phyloP scores from a whole-genome alignment of 2,113 vertebrate species.

The Zingel zingel region DNA sequence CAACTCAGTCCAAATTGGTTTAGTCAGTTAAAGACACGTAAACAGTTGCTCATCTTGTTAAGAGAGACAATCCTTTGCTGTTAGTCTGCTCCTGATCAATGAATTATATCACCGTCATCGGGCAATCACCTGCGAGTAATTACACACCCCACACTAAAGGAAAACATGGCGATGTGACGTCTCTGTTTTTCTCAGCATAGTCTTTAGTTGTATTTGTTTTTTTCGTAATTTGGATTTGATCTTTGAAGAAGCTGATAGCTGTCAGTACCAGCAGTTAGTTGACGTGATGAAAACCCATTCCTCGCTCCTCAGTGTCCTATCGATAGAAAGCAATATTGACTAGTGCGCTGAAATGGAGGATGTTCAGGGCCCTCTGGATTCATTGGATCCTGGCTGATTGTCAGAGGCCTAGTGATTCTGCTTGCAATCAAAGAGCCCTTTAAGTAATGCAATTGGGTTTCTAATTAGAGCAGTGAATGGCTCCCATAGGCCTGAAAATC shows the following conservation, averaged over 20 bases:
- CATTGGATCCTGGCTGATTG: constrained; percentile 56
- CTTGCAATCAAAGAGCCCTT: constrained; percentile 69
- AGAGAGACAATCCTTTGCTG: constrained; percentile 32
- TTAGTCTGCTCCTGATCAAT: constrained; percentile 57
- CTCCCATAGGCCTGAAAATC: constrained; percentile 60
- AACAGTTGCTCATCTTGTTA: constrained; percentile 58
- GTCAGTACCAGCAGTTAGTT: constrained; percentile 52
- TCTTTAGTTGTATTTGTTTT: neutral
- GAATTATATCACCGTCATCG: constrained; percentile 5
- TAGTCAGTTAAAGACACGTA: constrained; percentile 12
- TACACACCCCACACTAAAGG: constrained; percentile 6
- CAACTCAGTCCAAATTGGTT: constrained; percentile 30
- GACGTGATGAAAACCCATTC: constrained; percentile 55
- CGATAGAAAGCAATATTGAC: constrained; percentile 68
- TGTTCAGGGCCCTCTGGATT: constrained; percentile 58
- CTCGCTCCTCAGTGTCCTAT: constrained; percentile 51
- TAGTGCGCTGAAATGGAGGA: constrained; percentile 51
- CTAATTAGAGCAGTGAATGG: constrained; percentile 63
- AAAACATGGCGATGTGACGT: constrained; percentile 15
- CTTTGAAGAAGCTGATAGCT: constrained; percentile 42
- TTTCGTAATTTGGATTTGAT: constrained; percentile 25
- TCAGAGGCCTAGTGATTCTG: constrained; percentile 64
- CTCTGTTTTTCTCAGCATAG: neutral
- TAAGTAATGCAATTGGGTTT: constrained; percentile 65
- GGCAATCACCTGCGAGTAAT: constrained; percentile 45